Evolutionary conservation across 2,113 vertebrate genomes (phyloP).

Genomic region (Varanus komodoensis): DNA sequence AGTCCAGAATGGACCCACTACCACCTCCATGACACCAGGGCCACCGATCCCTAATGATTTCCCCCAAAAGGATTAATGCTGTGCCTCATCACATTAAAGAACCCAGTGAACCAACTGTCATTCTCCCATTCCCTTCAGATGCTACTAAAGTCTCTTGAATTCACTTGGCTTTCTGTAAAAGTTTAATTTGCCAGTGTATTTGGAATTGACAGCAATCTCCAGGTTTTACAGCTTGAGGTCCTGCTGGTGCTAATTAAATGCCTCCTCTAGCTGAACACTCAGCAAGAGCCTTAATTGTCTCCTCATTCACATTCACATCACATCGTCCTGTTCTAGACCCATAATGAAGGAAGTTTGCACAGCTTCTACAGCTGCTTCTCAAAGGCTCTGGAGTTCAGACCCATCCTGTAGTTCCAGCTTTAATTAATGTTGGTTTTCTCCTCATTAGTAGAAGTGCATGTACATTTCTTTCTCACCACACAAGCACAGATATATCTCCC

Average conservation of each 20-base stretch:
- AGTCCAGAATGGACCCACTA: too few species aligned
- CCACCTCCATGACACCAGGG: too few species aligned
- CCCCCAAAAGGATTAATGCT: background rate
- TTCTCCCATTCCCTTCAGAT: background rate
- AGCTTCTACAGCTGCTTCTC: slow-evolving; percentile 36
- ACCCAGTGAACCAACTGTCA: background rate
- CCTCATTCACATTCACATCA: slow-evolving; percentile 71
- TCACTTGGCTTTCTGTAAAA: slow-evolving; percentile 46
- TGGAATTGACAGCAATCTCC: slow-evolving; percentile 51
- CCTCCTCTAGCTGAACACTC: slow-evolving; percentile 57
- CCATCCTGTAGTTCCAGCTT: slow-evolving; percentile 12
- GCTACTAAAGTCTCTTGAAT: background rate
- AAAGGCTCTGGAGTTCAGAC: slow-evolving; percentile 56
- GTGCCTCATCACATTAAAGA: background rate
- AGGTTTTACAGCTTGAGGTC: slow-evolving; percentile 45
- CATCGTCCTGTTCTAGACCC: slow-evolving; percentile 61
- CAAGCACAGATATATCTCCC: slow-evolving; percentile 48
- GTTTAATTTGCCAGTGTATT: slow-evolving; percentile 56
- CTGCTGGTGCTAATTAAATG: slow-evolving; percentile 65
- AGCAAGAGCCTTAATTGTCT: slow-evolving; percentile 69
- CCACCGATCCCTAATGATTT: background rate
- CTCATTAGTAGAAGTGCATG: slow-evolving; percentile 66
- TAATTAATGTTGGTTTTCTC: slow-evolving; percentile 71
- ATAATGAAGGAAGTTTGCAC: slow-evolving; percentile 60
- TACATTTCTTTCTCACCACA: slow-evolving; percentile 42